phyloP scores from a whole-genome alignment of 2,888 invertebrate species.

The Tanytarsus gracilentus region DNA sequence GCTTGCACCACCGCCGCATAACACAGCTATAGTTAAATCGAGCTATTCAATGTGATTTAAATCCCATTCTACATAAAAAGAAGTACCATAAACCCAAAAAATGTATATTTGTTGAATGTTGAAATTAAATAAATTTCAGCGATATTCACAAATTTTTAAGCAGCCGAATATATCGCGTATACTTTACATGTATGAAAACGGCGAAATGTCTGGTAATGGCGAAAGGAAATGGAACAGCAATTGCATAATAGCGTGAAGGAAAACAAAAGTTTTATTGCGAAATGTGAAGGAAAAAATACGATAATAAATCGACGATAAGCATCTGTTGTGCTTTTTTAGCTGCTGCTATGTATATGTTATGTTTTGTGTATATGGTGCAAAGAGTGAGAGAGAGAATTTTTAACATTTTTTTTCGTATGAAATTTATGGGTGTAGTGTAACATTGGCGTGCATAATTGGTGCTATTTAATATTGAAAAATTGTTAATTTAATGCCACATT shows the following conservation, averaged over 20 bases:
- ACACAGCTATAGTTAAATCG: neutral
- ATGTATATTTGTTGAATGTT: constrained; percentile 16
- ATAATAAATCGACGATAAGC: constrained; percentile 27
- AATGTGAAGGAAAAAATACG: constrained; percentile 11
- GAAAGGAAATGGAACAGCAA: neutral
- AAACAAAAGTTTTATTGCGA: constrained; percentile 10
- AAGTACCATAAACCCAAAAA: too few species aligned
- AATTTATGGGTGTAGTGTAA: constrained; percentile 6
- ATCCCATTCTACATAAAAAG: too few species aligned
- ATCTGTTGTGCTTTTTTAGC: constrained; percentile 22
- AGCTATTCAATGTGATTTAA: constrained; percentile 26
- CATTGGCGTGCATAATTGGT: constrained; percentile 8
- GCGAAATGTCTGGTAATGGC: neutral
- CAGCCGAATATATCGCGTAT: neutral
- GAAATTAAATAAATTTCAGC: constrained; percentile 25
- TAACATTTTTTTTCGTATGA: constrained; percentile 3
- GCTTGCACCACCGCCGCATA: neutral
- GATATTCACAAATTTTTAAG: neutral
- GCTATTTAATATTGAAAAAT: constrained; percentile 7
- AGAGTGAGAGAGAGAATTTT: too few species aligned
- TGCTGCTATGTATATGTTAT: too few species aligned
- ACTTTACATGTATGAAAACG: neutral
- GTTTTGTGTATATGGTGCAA: too few species aligned
- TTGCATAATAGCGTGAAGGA: constrained; percentile 22
- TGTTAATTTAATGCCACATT: too few species aligned